phyloP scores from a whole-genome alignment of 2,888 invertebrate species.

The Megastigmus dorsalis region DNA sequence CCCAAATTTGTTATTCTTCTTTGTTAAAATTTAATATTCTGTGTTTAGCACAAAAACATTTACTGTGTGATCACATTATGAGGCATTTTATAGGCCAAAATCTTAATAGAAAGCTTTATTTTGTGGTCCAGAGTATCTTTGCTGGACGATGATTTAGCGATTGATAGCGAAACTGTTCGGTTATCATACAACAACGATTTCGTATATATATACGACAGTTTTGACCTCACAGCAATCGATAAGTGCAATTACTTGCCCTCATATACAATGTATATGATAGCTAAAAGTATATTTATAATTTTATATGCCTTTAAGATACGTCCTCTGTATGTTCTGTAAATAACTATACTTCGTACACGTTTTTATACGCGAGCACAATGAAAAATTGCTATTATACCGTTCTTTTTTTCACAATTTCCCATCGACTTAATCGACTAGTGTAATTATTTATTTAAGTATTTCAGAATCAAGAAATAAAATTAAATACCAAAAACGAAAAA shows the following conservation, averaged over 20 bases:
- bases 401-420: conserved; percentile 18
- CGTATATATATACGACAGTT: too few relatives aligned
- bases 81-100: too few relatives aligned
- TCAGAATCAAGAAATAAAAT: conserved; percentile 37
- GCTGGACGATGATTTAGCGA: too few relatives aligned
- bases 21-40: too few relatives aligned
- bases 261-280: conserved; percentile 67
- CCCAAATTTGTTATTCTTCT: too few relatives aligned
- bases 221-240: conserved; percentile 13
- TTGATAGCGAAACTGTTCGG: too few relatives aligned
- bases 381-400: conserved; percentile 8
- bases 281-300: conserved; percentile 61
- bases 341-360: conserved; percentile 21
- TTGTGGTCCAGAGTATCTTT: too few relatives aligned
- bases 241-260: conserved; percentile 63
- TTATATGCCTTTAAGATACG: conserved; percentile 27
- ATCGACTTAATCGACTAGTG: conserved; percentile 21
- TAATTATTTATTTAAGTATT: conserved; percentile 50
- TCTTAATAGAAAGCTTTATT: too few relatives aligned
- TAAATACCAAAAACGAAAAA: conserved; percentile 8
- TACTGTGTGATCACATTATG: too few relatives aligned
- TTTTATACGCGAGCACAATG: conserved; percentile 16
- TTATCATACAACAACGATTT: too few relatives aligned
- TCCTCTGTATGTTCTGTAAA: conserved; percentile 37
- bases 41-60: too few relatives aligned